A percentile compares a stretch with the other conserved stretches of the same genome.
Conservation (phyloP, 1,140 invertebrate genomes). For the Acromyrmex charruanus region DNA sequence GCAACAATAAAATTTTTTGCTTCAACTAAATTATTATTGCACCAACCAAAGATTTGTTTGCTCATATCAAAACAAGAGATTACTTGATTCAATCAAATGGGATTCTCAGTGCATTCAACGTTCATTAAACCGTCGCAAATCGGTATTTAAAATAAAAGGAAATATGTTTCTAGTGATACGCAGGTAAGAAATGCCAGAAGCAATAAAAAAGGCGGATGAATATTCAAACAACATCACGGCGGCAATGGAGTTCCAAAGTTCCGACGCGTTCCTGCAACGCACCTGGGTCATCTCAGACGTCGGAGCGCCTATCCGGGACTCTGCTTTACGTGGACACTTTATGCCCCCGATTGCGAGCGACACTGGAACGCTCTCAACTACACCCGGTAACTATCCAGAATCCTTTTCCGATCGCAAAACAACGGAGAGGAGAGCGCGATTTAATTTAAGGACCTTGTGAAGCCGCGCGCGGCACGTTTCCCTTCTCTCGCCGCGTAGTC, state of each 20-base stretch:
- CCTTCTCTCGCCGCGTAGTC: slow-evolving; percentile 56
- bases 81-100: too few species aligned
- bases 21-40: too few species aligned
- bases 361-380: slow-evolving; percentile 86
- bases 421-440: slow-evolving; percentile 74
- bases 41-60: too few species aligned
- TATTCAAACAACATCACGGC: neutral
- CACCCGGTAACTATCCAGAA: slow-evolving; percentile 64
- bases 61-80: too few species aligned
- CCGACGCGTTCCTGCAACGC: slow-evolving; percentile 12
- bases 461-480: slow-evolving; percentile 62
- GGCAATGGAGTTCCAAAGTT: slow-evolving; percentile 12
- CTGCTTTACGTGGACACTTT: slow-evolving; percentile 85
- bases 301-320: slow-evolving; percentile 70
- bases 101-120: too few species aligned
- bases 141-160: neutral
- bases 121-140: neutral
- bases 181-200: too few species aligned
- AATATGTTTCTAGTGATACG: neutral
- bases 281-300: slow-evolving; percentile 67
- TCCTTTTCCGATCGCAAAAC: slow-evolving; percentile 75
- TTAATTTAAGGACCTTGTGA: slow-evolving; percentile 83
- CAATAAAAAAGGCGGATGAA: neutral
- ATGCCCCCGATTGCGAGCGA: slow-evolving; percentile 86
- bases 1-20: too few species aligned